Base-by-base conservation (phyloP, 2,888 invertebrate genomes). In the Eilema caniola region DNA sequence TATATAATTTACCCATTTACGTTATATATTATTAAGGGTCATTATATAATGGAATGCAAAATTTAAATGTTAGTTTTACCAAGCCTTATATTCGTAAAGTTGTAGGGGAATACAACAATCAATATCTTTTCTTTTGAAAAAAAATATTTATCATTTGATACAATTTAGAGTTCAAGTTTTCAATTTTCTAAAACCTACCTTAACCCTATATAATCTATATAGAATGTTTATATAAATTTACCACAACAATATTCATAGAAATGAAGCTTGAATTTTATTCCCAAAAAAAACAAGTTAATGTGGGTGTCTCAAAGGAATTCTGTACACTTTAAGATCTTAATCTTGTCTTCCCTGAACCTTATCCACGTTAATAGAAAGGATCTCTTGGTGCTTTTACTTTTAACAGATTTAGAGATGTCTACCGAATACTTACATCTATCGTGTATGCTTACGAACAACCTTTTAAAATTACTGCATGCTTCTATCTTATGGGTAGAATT, bases 241-340 rank as follows among this genome's bases (percentile, higher is more conserved):
- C 5, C 37, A 24, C 16, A 16, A 25, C 41, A 41, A 41, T 16
- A 10, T 41, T 25, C 20, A 41, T 62, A 41, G 25, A 20, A 23
- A 37, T 59, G 11, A 62, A 62, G 25, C 10, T 16, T 25, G 25
- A 20, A 41, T 41, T 56, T 53, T n/a, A n/a, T 10, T 53, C 10
- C 0, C 53, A n/a, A 53, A 53, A 53, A 53, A 53, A 53, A 7
- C 47, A 56, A 70, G 62, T 56, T 62, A 70, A 70, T 62, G 20
- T 12, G 28, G 41, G n/a, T 8, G 24, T 57, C 62, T 37, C 57
- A 25, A 66, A 70, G 61, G 66, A 62, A 62, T 56, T 28, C 28
- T 23, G 61, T 70, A 66, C 70, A 65, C 65, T 65, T 69, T 53
- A 65, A 16, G 66, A 66, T 62, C 14, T 37, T 41, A 62, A 70